phyloP scores from a whole-genome alignment of 2,113 vertebrate genomes.

The Lycocorax pyrrhopterus region DNA sequence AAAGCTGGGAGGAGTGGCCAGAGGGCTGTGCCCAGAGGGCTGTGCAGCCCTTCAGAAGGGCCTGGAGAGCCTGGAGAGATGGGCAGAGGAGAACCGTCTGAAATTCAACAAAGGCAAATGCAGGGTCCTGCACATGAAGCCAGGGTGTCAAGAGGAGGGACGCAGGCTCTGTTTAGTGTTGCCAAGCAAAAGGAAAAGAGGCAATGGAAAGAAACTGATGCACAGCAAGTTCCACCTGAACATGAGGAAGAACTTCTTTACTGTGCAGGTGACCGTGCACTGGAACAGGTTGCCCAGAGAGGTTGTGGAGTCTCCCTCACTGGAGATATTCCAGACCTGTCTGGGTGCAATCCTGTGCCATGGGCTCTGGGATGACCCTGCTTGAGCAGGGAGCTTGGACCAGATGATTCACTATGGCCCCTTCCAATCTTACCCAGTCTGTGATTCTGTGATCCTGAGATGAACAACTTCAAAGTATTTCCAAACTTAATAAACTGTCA shows the following conservation, averaged over 20 bases:
- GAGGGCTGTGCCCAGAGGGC: neutral
- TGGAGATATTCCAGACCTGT: neutral
- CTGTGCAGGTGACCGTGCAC: fast-evolving
- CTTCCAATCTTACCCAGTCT: neutral
- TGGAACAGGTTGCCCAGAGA: neutral
- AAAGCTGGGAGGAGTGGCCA: neutral
- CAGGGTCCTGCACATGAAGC: neutral
- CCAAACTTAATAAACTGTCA: neutral
- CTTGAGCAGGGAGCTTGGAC: neutral
- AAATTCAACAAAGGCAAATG: neutral
- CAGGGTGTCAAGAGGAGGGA: neutral
- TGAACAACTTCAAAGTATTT: neutral
- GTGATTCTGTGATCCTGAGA: neutral
- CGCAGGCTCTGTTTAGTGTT: neutral
- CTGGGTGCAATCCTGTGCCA: neutral
- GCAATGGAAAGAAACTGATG: neutral
- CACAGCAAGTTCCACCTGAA: neutral
- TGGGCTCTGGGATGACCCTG: neutral
- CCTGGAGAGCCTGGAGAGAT: neutral
- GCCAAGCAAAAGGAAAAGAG: neutral
- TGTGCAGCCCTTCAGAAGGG: neutral
- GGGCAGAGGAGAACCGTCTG: neutral
- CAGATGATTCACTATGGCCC: neutral
- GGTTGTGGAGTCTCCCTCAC: neutral
- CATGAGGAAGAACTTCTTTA: neutral